Evolutionary conservation across 1,140 invertebrate species (phyloP).

Genomic region (Temnothorax longispinosus): DNA sequence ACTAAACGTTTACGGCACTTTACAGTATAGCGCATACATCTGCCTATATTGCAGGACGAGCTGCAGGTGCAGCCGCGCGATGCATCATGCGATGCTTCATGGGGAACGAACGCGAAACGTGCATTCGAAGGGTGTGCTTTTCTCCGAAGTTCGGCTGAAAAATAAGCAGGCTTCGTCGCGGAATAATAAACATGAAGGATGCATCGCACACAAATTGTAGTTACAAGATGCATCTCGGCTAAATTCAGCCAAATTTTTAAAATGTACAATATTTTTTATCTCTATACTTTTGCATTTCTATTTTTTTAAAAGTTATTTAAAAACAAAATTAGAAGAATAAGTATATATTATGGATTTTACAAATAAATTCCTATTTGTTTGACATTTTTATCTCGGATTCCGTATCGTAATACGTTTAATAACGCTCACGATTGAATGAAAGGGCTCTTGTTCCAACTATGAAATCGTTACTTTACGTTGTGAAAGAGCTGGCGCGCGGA

Average conservation of each 20-base stretch:
- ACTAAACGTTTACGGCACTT: conserved; percentile 40
- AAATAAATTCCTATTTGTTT: background rate
- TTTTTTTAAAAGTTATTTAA: background rate
- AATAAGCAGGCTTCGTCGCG: background rate
- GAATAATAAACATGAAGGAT: conserved; percentile 10
- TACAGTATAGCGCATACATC: conserved; percentile 28
- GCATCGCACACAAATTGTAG: background rate
- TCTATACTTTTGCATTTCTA: background rate
- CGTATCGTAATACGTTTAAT: background rate
- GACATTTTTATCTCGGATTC: background rate
- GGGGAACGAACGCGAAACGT: background rate
- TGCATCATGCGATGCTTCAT: background rate
- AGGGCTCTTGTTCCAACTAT: background rate
- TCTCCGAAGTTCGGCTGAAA: conserved; percentile 19
- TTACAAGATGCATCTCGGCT: background rate
- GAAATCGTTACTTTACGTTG: background rate
- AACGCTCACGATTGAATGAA: too few species aligned
- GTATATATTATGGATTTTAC: background rate
- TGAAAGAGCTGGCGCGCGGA: background rate
- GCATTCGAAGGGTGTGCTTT: conserved; percentile 2
- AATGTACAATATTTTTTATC: background rate
- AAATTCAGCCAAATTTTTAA: background rate
- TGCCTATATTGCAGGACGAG: background rate
- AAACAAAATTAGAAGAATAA: background rate
- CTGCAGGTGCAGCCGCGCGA: conserved; percentile 12